phyloP scores from a whole-genome alignment of 2,113 vertebrate genomes.

The Egretta garzetta region DNA sequence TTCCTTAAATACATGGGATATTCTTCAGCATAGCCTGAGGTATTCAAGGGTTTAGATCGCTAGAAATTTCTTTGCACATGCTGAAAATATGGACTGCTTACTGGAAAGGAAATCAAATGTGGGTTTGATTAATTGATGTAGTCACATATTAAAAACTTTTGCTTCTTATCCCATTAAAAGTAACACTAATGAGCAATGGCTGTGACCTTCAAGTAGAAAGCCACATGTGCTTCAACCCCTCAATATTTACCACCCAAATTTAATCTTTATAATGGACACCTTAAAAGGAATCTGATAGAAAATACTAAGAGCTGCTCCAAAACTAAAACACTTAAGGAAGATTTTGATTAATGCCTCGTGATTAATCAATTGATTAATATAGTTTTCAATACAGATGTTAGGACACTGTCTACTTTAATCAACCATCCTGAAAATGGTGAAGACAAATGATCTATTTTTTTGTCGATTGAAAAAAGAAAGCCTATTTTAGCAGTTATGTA shows the following conservation, averaged over 20 bases:
- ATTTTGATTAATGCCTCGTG: constrained; percentile 90
- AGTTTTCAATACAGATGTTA: constrained; percentile 95
- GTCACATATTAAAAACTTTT: constrained; percentile 85
- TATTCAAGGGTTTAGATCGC: background rate
- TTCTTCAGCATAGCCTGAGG: constrained; percentile 11
- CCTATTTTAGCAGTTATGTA: constrained; percentile 77
- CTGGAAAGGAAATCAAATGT: constrained; percentile 75
- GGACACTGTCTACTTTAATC: constrained; percentile 96
- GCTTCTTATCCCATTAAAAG: constrained; percentile 87
- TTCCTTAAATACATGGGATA: background rate
- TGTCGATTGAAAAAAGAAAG: constrained; percentile 67
- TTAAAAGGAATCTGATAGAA: constrained; percentile 89
- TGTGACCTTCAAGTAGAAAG: constrained; percentile 82
- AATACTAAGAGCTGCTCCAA: constrained; percentile 83
- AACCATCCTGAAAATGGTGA: constrained; percentile 88
- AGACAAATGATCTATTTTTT: constrained; percentile 86
- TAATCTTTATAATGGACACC: constrained; percentile 88
- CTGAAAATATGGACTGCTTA: constrained; percentile 71
- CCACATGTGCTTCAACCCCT: constrained; percentile 78
- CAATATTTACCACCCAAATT: constrained; percentile 85
- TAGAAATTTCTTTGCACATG: constrained; percentile 46
- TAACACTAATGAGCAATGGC: constrained; percentile 83
- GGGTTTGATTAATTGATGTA: constrained; percentile 78
- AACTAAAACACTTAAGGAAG: constrained; percentile 86
- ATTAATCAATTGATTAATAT: constrained; percentile 99